Base-by-base conservation (phyloP, 2,888 invertebrate species). In the Thereva nobilitata region DNA sequence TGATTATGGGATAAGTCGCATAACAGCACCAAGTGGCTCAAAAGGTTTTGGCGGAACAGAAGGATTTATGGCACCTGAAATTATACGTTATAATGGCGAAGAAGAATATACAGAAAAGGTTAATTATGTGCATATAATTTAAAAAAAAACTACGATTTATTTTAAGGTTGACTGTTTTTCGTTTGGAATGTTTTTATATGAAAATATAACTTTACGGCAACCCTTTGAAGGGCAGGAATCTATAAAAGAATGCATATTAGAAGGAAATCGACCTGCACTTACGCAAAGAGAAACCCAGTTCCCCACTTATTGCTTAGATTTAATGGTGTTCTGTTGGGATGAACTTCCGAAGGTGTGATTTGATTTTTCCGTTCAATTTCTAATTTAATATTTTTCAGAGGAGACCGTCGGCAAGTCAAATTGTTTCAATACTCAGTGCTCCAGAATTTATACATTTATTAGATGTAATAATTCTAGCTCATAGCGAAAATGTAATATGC, bases 1-100 rank as follows among this genome's bases (percentile, higher is more conserved):
- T 0, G 99, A 99, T 82, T 99, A 99, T 80, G 98, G 94, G 57
- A 96, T 96, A 68, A 95, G 95, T 74, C 85, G 95, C 49, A 84
- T 91, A 71, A 94, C 91, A 1, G 86, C 95, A 6, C 94, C 95
- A 0, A 93, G 93, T 1, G 95, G 95, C 0, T 92, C 95, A 0
- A 97, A 96, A 79, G 98, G 99, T 0, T 98, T 97, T 82, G 98
- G 97, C 0, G 98, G 99, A 2, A 99, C 99, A 0, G 96, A 97
- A 81, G 98, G 98, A 0, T 99, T 97, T 79, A 99, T 99, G 94
- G 99, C 98, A 2, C 99, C 98, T 0, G 98, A 99, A 84, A 98
- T 99, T 72, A 94, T 98, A 84, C 86, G 95, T 55, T 97, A 95
- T 80, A 98, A 97, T 78, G 99, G 99, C 0, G 98, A 98, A 79